Conservation (phyloP, 2,888 invertebrate species). For the Alloscopus bannaensis region DNA sequence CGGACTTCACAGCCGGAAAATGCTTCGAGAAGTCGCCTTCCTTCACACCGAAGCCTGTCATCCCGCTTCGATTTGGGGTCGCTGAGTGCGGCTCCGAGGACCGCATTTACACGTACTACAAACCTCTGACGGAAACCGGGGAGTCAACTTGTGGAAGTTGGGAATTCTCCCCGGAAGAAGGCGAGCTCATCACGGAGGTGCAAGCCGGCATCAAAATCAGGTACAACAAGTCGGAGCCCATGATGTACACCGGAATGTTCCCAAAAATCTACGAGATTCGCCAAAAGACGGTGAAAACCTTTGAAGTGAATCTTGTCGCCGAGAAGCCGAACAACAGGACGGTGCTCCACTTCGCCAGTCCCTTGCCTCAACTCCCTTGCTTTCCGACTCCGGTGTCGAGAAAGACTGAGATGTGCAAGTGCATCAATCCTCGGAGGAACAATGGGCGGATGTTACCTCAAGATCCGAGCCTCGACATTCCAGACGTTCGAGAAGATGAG, state of each 20-base stretch:
- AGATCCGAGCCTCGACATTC: background rate
- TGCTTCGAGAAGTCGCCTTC: background rate
- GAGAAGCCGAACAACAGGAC: background rate
- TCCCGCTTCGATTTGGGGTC: background rate
- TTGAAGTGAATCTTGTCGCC: background rate
- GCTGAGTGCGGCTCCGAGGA: background rate
- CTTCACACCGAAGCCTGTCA: background rate
- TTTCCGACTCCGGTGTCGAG: background rate
- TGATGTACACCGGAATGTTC: background rate
- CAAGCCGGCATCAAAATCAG: background rate
- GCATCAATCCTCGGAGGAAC: background rate
- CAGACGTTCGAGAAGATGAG: background rate
- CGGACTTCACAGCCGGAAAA: background rate
- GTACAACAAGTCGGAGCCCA: background rate
- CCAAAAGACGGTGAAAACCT: background rate
- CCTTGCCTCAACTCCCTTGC: background rate
- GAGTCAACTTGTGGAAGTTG: background rate
- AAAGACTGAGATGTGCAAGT: slow-evolving; percentile 2
- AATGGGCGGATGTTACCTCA: background rate
- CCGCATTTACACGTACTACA: background rate
- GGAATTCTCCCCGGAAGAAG: background rate
- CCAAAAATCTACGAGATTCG: background rate
- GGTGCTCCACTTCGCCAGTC: background rate
- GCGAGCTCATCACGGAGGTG: background rate
- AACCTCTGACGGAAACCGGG: background rate